Evolutionary conservation across 2,113 vertebrate species (phyloP).

Genomic region (Fulica atra): DNA sequence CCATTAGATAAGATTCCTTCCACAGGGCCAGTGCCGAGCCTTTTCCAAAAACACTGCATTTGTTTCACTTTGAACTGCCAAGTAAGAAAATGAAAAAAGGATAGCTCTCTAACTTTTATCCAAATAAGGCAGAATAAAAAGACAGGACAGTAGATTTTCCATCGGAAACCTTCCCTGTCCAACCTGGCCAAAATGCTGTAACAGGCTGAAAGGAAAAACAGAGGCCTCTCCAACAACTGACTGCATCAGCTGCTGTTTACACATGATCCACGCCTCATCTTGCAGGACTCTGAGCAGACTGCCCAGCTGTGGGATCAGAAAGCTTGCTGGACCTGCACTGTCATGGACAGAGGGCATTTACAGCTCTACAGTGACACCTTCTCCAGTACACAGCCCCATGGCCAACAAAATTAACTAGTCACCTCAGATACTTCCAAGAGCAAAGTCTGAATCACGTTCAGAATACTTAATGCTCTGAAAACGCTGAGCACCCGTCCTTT

Average conservation of each 20-base stretch:
- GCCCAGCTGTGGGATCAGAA: not conserved
- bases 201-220: not conserved
- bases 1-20: not conserved
- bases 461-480: not conserved
- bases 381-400: not conserved
- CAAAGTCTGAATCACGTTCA: not conserved
- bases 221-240: not conserved
- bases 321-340: not conserved
- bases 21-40: not conserved
- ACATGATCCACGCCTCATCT: not conserved
- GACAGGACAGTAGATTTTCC: not conserved
- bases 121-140: not conserved
- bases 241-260: not conserved
- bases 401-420: not conserved
- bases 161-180: not conserved
- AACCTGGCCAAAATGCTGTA: not conserved
- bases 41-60: not conserved
- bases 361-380: rapidly evolving
- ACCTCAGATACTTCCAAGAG: not conserved
- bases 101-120: not conserved
- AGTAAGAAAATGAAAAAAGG: not conserved
- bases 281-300: not conserved
- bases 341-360: not conserved
- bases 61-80: not conserved
- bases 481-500: not conserved